Percentiles rank a stretch among this genome's conserved stretches.
These are phyloP conservation scores for Xestia rhomboidea DNA, from an alignment of 2,888 invertebrate species.

Conservation along the genomic window DNA sequence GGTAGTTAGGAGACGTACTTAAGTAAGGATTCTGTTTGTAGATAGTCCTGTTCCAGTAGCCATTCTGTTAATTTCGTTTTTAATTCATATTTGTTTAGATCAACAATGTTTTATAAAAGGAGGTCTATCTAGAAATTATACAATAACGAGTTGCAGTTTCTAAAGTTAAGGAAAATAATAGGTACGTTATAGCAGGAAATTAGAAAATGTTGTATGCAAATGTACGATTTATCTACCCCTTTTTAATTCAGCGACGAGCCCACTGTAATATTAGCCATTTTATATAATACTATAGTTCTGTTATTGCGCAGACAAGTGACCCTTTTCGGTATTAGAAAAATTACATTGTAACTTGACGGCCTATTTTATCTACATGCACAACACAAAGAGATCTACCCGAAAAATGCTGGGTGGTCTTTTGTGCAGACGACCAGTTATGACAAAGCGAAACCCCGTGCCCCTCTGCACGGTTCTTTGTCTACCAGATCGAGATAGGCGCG, in stretches of 20 bases:
- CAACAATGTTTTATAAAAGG: too few relatives aligned
- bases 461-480: constrained; percentile 85
- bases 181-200: constrained; percentile 27
- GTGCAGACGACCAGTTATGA: constrained; percentile 87
- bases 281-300: constrained; percentile 38
- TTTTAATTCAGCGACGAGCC: constrained; percentile 17
- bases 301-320: constrained; percentile 67
- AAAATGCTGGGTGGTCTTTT: constrained; percentile 86
- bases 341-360: constrained; percentile 79
- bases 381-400: constrained; percentile 80
- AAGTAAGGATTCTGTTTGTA: too few relatives aligned
- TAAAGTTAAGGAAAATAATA: not conserved
- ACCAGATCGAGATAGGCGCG: constrained; percentile 89
- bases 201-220: constrained; percentile 39
- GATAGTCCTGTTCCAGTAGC: too few relatives aligned
- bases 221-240: constrained; percentile 43
- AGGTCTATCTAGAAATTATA: not conserved
- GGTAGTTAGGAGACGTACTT: too few relatives aligned
- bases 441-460: constrained; percentile 87
- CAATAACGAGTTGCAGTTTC: constrained; percentile 1
- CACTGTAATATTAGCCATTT: constrained; percentile 55
- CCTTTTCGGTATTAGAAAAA: constrained; percentile 70
- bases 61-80: too few relatives aligned
- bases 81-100: too few relatives aligned
- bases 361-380: constrained; percentile 81